Percentiles rank a stretch among this genome's conserved stretches.
These are phyloP conservation scores for Mungos mungo DNA, from an alignment of 2,113 vertebrate species.

Conservation along the genomic window DNA sequence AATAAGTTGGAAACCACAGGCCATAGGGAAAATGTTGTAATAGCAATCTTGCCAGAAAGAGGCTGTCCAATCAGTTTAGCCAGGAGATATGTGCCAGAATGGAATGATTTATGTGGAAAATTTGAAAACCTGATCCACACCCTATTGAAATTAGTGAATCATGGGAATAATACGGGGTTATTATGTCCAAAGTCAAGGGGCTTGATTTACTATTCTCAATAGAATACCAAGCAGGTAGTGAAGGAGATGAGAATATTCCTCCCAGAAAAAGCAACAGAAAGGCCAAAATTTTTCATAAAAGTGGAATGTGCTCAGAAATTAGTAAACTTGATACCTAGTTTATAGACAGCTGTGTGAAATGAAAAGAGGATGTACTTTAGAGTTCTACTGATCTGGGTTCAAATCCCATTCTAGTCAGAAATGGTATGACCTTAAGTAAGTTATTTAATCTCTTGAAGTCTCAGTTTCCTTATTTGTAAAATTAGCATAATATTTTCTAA, in stretches of 20 bases:
- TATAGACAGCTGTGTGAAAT: not conserved
- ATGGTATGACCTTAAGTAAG: not conserved
- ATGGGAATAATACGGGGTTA: slow-evolving; percentile 13
- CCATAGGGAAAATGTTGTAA: slow-evolving; percentile 7
- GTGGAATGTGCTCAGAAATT: not conserved
- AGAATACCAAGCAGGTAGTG: not conserved
- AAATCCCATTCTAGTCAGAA: not conserved
- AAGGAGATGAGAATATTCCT: slow-evolving; percentile 18
- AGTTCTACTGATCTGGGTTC: not conserved
- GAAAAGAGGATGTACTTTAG: not conserved
- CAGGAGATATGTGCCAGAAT: slow-evolving; percentile 36
- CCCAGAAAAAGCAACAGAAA: not conserved
- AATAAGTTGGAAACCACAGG: slow-evolving; percentile 36
- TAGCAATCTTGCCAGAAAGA: slow-evolving; percentile 34
- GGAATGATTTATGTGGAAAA: slow-evolving; percentile 67
- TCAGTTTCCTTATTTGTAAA: slow-evolving; percentile 24
- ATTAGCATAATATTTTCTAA: not conserved
- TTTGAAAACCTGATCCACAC: slow-evolving; percentile 50
- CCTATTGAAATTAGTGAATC: slow-evolving; percentile 30
- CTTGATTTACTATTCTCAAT: slow-evolving; percentile 51
- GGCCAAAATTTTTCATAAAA: not conserved
- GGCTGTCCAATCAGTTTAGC: slow-evolving; percentile 36
- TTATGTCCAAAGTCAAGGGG: not conserved
- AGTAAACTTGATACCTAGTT: not conserved
- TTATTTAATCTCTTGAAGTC: not conserved